A percentile compares a stretch with the other conserved stretches of the same genome.
These are phyloP conservation scores for Proctacanthus coquilletti DNA, from an alignment of 1,140 invertebrate genomes.

Conservation along the genomic window DNA sequence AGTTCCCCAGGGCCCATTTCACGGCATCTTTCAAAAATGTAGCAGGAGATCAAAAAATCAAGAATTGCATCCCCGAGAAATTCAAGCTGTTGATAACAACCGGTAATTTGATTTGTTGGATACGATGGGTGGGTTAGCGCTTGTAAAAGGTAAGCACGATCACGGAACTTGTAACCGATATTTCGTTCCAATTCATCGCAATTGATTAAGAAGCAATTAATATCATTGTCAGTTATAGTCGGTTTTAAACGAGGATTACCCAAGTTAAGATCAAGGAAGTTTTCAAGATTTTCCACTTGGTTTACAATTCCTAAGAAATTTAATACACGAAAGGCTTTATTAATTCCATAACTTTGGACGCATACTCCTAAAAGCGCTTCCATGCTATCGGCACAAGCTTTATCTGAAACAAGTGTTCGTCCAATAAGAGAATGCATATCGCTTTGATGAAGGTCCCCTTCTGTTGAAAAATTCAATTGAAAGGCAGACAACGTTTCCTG, in stretches of 20 bases:
- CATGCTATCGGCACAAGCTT: constrained; percentile 56
- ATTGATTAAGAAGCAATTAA: constrained; percentile 34
- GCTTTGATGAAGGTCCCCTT: background rate
- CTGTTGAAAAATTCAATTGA: background rate
- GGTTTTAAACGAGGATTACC: constrained; percentile 24
- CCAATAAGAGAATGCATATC: background rate
- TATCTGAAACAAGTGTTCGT: constrained; percentile 13
- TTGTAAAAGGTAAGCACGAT: constrained; percentile 50
- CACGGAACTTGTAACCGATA: constrained; percentile 48
- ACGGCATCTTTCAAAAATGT: constrained; percentile 62
- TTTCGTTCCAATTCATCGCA: constrained; percentile 39
- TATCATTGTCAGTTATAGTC: constrained; percentile 16
- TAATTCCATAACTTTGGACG: constrained; percentile 38
- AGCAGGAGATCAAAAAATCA: constrained; percentile 80
- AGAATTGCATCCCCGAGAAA: constrained; percentile 92
- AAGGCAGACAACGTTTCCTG: background rate
- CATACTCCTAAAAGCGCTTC: constrained; percentile 75
- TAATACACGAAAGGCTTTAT: constrained; percentile 42
- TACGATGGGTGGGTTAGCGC: constrained; percentile 89
- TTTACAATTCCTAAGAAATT: constrained; percentile 57
- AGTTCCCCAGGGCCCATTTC: constrained; percentile 64
- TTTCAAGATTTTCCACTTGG: constrained; percentile 18
- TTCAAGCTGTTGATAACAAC: constrained; percentile 87
- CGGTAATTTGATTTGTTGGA: constrained; percentile 65
- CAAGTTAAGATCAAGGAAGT: constrained; percentile 21